These are phyloP conservation scores for Nymphalis io DNA, from an alignment of 1,140 invertebrate genomes.

Conservation along the genomic window DNA sequence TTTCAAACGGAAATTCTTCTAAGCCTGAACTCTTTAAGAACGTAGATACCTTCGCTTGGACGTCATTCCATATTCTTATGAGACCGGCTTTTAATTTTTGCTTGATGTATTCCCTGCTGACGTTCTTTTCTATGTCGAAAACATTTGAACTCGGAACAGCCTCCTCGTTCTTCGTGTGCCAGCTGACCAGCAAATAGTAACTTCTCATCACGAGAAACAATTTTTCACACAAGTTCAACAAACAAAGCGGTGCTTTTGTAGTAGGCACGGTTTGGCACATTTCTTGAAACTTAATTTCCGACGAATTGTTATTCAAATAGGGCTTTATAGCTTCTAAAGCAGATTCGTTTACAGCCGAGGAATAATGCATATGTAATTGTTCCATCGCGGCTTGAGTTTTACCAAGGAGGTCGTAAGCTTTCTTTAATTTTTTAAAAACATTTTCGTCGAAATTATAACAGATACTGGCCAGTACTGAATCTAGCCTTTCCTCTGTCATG, in stretches of 20 bases:
- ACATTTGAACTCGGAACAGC: constrained; percentile 59
- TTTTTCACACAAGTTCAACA: constrained; percentile 90
- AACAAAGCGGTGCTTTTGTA: constrained; percentile 90
- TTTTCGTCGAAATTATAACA: constrained; percentile 85
- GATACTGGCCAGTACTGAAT: constrained; percentile 91
- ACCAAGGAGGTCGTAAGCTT: constrained; percentile 91
- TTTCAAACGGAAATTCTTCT: constrained; percentile 88
- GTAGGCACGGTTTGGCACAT: constrained; percentile 88
- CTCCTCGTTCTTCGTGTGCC: constrained; percentile 85
- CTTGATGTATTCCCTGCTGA: constrained; percentile 89
- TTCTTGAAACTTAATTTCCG: constrained; percentile 88
- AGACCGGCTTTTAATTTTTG: constrained; percentile 95
- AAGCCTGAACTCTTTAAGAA: constrained; percentile 89
- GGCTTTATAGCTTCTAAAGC: constrained; percentile 89
- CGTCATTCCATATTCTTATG: constrained; percentile 94
- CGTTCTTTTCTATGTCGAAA: constrained; percentile 83
- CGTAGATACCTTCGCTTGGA: constrained; percentile 93
- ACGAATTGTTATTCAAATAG: constrained; percentile 84
- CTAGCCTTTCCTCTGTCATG: constrained; percentile 95
- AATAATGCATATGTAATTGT: constrained; percentile 97
- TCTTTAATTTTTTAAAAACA: constrained; percentile 89
- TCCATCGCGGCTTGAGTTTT: constrained; percentile 96
- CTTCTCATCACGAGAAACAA: constrained; percentile 91
- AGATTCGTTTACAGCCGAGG: constrained; percentile 94
- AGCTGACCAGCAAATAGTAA: constrained; percentile 90